phyloP scores from a whole-genome alignment of 2,888 invertebrate species.

The Drosophila ezoana region DNA sequence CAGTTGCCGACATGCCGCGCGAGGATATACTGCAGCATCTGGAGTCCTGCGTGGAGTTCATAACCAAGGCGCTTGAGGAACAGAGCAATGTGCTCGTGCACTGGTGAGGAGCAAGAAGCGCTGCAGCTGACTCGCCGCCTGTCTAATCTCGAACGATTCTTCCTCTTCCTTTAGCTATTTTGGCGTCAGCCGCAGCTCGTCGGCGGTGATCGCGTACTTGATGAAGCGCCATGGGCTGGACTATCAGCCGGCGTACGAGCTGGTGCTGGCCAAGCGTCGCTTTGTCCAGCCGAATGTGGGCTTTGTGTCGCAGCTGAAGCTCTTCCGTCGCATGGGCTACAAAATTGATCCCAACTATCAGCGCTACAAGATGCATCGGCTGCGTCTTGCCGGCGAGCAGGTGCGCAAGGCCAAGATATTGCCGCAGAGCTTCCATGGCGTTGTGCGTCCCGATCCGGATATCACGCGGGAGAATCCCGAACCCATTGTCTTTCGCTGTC shows the following conservation, averaged over 20 bases:
- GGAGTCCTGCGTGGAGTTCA: conserved; percentile 91
- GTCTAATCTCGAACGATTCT: no score
- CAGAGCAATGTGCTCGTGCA: conserved; percentile 92
- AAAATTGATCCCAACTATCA: conserved; percentile 89
- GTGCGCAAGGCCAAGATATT: conserved; percentile 93
- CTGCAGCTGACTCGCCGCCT: no score
- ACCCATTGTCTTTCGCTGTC: conserved; percentile 93
- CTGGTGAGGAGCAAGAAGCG: conserved; percentile 87
- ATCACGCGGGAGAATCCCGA: conserved; percentile 91
- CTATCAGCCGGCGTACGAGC: conserved; percentile 89
- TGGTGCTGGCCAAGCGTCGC: conserved; percentile 89
- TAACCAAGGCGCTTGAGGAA: conserved; percentile 88
- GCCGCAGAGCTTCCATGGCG: conserved; percentile 91
- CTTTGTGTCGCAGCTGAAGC: conserved; percentile 91
- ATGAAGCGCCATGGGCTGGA: conserved; percentile 93
- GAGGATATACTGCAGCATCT: conserved; percentile 93
- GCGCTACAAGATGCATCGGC: conserved; percentile 90
- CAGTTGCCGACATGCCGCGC: conserved; percentile 92
- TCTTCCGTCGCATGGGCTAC: conserved; percentile 92
- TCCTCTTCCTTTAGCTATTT: conserved; percentile 88
- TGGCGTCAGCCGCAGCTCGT: conserved; percentile 95
- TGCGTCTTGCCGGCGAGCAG: conserved; percentile 92
- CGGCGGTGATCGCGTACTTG: conserved; percentile 93
- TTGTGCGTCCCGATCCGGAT: conserved; percentile 93
- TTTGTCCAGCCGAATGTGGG: conserved; percentile 93